Percentiles rank a stretch among this genome's conserved stretches.
phyloP scores from a whole-genome alignment of 1,140 invertebrate species.

The Papilio helenus region DNA sequence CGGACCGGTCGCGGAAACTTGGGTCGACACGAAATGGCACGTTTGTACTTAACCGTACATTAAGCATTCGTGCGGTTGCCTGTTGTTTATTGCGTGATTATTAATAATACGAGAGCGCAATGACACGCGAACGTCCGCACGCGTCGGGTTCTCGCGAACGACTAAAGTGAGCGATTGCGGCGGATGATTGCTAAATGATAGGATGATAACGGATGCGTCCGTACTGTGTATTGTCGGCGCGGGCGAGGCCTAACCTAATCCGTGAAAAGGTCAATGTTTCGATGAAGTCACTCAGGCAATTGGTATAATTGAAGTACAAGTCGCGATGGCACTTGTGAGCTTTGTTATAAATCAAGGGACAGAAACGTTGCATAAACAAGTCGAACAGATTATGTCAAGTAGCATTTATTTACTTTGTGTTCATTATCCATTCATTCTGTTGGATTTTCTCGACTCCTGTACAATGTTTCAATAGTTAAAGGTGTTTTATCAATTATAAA shows the following conservation, averaged over 20 bases:
- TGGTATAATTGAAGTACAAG: conserved; percentile 60
- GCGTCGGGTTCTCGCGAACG: conserved; percentile 41
- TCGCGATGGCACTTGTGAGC: conserved; percentile 16
- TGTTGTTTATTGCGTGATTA: conserved; percentile 26
- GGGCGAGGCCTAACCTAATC: conserved; percentile 56
- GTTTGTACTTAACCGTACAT: conserved; percentile 28
- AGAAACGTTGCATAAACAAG: not conserved
- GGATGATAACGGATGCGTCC: conserved; percentile 60
- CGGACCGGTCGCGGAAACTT: conserved; percentile 57
- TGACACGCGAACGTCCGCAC: conserved; percentile 43
- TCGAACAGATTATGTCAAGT: not conserved
- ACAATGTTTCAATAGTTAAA: not conserved
- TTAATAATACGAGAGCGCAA: conserved; percentile 37
- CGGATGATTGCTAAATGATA: conserved; percentile 54
- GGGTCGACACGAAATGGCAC: conserved; percentile 44
- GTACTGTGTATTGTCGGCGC: conserved; percentile 33
- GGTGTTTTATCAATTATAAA: not conserved
- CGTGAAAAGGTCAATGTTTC: conserved; percentile 78
- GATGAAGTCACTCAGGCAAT: conserved; percentile 67
- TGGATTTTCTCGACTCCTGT: no score
- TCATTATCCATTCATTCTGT: not conserved
- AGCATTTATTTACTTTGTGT: not conserved
- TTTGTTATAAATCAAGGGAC: conserved; percentile 4
- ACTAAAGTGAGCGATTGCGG: conserved; percentile 49
- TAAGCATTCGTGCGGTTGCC: conserved; percentile 31